phyloP scores from a whole-genome alignment of 2,888 invertebrate genomes.

The Andrena hattorfiana region DNA sequence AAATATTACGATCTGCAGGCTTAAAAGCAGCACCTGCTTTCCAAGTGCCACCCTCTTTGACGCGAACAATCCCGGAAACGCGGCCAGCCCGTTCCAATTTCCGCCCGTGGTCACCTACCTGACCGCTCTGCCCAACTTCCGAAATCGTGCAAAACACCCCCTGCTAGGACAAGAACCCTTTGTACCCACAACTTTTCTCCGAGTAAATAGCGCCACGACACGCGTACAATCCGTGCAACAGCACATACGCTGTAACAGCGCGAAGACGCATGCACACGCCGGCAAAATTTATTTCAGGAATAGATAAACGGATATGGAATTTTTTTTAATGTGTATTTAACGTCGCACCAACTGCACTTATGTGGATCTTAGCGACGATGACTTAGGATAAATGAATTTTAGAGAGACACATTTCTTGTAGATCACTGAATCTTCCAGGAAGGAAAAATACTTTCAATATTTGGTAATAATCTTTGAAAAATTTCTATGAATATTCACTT shows the following conservation, averaged over 20 bases:
- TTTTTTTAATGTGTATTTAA: background rate
- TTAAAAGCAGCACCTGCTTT: background rate
- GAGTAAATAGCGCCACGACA: constrained; percentile 56
- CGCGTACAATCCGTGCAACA: constrained; percentile 9
- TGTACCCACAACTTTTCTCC: constrained; percentile 62
- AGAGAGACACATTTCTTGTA: too few relatives aligned
- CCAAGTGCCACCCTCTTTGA: background rate
- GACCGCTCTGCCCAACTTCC: constrained; percentile 52
- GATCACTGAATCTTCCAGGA: too few relatives aligned
- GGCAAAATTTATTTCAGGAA: constrained; percentile 21
- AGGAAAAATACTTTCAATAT: too few relatives aligned
- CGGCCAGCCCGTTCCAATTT: constrained; percentile 37
- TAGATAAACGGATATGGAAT: background rate
- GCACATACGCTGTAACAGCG: constrained; percentile 33
- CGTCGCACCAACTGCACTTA: too few relatives aligned
- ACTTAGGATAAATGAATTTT: too few relatives aligned
- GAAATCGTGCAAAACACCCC: constrained; percentile 46
- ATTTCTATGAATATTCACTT: too few relatives aligned
- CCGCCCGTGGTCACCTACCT: constrained; percentile 44
- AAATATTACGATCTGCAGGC: background rate
- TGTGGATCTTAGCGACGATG: too few relatives aligned
- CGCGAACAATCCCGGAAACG: constrained; percentile 28
- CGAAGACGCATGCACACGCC: constrained; percentile 25
- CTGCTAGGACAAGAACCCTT: constrained; percentile 27
- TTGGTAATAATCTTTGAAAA: too few relatives aligned